A percentile compares a stretch with the other conserved stretches of the same genome.
Evolutionary conservation across 2,113 vertebrate genomes (phyloP).

Genomic region (Leuciscus idus): DNA sequence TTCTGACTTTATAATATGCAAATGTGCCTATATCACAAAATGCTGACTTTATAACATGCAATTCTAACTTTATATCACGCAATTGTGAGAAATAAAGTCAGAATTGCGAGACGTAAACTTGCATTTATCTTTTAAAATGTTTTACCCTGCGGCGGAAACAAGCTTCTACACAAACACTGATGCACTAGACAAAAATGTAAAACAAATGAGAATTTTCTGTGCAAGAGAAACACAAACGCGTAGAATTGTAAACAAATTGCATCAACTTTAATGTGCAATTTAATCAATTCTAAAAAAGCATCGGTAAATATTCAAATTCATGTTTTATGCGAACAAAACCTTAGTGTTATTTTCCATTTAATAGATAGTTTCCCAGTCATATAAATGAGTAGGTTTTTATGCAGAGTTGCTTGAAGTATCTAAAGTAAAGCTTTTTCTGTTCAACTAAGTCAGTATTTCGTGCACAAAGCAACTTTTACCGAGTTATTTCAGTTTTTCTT

Average conservation of each 20-base stretch:
- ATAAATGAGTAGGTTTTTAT: not conserved
- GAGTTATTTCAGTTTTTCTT: too few species aligned
- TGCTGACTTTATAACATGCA: too few species aligned
- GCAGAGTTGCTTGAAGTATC: not conserved
- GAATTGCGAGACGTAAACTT: too few species aligned
- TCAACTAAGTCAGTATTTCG: constrained; percentile 7
- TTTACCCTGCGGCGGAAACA: too few species aligned
- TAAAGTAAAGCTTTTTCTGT: not conserved
- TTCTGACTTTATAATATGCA: too few species aligned
- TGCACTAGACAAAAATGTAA: not conserved
- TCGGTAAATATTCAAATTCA: not conserved
- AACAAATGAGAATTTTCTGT: not conserved
- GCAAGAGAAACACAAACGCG: not conserved
- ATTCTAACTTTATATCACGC: too few species aligned
- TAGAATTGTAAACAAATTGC: not conserved
- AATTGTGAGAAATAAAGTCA: too few species aligned
- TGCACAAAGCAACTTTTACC: not conserved
- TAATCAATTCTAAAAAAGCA: not conserved
- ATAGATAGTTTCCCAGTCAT: not conserved
- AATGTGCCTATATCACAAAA: too few species aligned
- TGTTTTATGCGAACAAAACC: not conserved
- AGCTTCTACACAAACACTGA: constrained; percentile 42
- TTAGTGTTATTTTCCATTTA: not conserved
- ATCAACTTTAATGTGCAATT: not conserved
- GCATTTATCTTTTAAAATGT: too few species aligned